Evolutionary conservation across 2,888 invertebrate species (phyloP).

Genomic region (Tinea pellionella): DNA sequence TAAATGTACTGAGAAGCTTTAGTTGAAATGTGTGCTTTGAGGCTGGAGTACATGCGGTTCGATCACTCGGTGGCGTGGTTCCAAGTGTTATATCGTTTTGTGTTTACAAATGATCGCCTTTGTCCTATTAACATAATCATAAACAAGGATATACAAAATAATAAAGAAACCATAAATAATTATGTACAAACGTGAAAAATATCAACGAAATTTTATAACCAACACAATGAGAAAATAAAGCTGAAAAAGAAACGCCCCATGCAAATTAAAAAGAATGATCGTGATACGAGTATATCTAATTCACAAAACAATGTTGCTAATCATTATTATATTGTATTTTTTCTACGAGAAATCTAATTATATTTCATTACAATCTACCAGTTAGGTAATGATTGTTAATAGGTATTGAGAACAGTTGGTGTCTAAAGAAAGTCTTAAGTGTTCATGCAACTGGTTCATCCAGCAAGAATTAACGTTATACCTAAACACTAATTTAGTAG

Average conservation of each 20-base stretch:
- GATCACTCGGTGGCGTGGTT: slow-evolving; percentile 70
- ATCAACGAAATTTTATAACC: slow-evolving; percentile 15
- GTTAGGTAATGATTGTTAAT: not conserved
- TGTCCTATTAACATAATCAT: not conserved
- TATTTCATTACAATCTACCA: not conserved
- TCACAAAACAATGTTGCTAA: slow-evolving; percentile 7
- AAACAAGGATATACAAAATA: not conserved
- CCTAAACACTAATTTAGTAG: not conserved
- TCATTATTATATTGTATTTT: not conserved
- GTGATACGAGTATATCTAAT: not conserved
- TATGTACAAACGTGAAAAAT: not conserved
- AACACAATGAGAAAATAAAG: slow-evolving; percentile 24
- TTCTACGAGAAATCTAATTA: not conserved
- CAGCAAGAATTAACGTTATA: not conserved
- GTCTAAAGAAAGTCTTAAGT: not conserved
- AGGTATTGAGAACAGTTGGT: not conserved
- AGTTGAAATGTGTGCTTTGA: slow-evolving; percentile 67
- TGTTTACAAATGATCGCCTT: slow-evolving; percentile 1
- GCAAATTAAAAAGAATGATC: slow-evolving; percentile 22
- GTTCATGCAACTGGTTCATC: not conserved
- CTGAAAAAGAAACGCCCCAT: slow-evolving; percentile 31
- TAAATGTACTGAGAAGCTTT: slow-evolving; percentile 66
- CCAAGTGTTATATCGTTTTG: slow-evolving; percentile 25
- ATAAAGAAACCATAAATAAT: not conserved
- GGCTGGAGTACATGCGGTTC: slow-evolving; percentile 67